Conservation (phyloP, 2,797 vertebrate genomes). For the Chrysolophus pictus region DNA sequence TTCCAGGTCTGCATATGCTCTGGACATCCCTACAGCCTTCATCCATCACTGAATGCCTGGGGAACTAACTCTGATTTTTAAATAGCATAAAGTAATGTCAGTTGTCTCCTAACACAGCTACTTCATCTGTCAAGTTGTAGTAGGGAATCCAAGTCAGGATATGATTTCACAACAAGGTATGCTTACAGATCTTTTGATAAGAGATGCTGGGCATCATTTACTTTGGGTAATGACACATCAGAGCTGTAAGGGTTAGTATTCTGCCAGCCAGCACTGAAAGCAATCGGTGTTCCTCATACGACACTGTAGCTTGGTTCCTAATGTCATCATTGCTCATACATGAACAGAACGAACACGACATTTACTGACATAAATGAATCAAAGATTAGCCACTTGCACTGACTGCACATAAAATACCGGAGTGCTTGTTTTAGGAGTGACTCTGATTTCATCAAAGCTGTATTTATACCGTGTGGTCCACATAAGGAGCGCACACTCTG, state of each 20-base stretch:
- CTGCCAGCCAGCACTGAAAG: background rate
- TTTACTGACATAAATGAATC: background rate
- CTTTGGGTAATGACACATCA: background rate
- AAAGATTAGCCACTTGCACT: background rate
- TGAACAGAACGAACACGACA: background rate
- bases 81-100: background rate
- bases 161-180: background rate
- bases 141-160: background rate
- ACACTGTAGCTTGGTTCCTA: background rate
- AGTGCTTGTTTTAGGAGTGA: background rate
- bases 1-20: background rate
- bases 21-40: background rate
- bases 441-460: background rate
- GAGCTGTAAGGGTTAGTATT: background rate
- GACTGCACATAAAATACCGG: background rate
- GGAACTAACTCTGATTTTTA: background rate
- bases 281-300: background rate
- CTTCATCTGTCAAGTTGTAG: background rate
- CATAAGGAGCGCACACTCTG: accelerated
- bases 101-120: background rate
- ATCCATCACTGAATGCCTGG: background rate
- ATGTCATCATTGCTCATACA: background rate
- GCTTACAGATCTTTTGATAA: background rate
- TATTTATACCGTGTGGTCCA: background rate
- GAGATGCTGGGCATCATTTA: background rate